Percentiles rank a stretch among this genome's conserved stretches.
phyloP scores from a whole-genome alignment of 2,888 invertebrate genomes.

The Amphipoea oculea region DNA sequence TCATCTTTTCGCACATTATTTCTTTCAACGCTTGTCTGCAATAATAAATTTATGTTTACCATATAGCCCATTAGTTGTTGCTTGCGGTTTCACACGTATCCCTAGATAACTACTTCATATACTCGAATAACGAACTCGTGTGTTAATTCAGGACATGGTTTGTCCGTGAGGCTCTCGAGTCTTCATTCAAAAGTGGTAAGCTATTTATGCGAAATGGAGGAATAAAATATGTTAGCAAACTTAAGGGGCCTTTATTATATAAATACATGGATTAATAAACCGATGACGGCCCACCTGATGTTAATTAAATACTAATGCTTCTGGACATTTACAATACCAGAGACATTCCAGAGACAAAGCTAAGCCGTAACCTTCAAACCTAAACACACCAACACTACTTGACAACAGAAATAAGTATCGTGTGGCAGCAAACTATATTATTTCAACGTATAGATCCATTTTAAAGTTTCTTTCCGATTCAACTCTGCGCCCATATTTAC shows the following conservation, averaged over 20 bases:
- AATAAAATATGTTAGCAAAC: neutral
- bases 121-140: neutral
- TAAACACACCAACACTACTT: neutral
- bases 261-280: neutral
- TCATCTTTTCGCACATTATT: conserved; percentile 92
- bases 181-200: no score
- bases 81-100: no score
- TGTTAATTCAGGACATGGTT: no score
- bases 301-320: neutral
- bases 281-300: neutral
- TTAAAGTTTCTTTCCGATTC: no score
- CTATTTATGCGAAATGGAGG: neutral
- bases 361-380: neutral
- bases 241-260: neutral
- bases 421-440: no score
- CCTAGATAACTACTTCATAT: neutral
- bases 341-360: neutral
- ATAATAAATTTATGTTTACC: conserved; percentile 47
- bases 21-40: conserved; percentile 92
- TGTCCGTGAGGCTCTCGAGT: no score
- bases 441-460: no score
- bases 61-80: neutral
- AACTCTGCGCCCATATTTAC: neutral
- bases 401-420: neutral
- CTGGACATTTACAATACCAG: no score